Percentiles rank a stretch among this genome's conserved stretches.
These are phyloP conservation scores for Mesorhabditis belari DNA, from an alignment of 2,888 invertebrate genomes.

Conservation along the genomic window DNA sequence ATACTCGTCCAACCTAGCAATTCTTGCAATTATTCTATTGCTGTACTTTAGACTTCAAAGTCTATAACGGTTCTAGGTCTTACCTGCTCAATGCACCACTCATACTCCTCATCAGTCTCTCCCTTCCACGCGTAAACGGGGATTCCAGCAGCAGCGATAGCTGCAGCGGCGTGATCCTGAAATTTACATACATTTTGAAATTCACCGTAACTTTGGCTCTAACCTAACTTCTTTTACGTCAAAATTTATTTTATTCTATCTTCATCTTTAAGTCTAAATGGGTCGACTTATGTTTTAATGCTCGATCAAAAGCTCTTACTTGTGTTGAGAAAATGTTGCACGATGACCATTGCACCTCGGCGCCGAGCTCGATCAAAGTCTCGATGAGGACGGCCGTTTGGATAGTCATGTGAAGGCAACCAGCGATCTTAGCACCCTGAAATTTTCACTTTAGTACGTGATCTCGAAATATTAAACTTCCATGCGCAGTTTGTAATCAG, in stretches of 20 bases:
- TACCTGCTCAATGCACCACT: conserved; percentile 93
- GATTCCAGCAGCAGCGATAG: conserved; percentile 86
- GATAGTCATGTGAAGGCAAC: conserved; percentile 98
- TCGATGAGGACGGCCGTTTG: conserved; percentile 99
- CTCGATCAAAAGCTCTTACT: too few species aligned
- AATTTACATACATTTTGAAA: too few species aligned
- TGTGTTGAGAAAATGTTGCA: conserved; percentile 88
- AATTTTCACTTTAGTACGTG: not conserved
- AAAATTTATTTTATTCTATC: too few species aligned
- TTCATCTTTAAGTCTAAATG: too few species aligned
- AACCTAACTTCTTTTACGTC: too few species aligned
- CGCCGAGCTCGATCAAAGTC: conserved; percentile 87
- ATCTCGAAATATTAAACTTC: not conserved
- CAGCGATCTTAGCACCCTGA: conserved; percentile 83
- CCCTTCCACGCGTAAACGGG: conserved; percentile 99
- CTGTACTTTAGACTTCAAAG: not conserved
- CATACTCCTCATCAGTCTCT: conserved; percentile 97
- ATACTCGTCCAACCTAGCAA: not conserved
- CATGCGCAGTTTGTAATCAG: not conserved
- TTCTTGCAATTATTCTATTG: not conserved
- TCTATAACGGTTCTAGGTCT: not conserved
- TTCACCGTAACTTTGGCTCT: too few species aligned
- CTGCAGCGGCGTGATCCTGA: conserved; percentile 97
- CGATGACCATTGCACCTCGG: conserved; percentile 98
- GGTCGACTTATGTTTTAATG: too few species aligned